Evolutionary conservation across 2,113 vertebrate genomes (phyloP).

Genomic region (Alligator sinensis): DNA sequence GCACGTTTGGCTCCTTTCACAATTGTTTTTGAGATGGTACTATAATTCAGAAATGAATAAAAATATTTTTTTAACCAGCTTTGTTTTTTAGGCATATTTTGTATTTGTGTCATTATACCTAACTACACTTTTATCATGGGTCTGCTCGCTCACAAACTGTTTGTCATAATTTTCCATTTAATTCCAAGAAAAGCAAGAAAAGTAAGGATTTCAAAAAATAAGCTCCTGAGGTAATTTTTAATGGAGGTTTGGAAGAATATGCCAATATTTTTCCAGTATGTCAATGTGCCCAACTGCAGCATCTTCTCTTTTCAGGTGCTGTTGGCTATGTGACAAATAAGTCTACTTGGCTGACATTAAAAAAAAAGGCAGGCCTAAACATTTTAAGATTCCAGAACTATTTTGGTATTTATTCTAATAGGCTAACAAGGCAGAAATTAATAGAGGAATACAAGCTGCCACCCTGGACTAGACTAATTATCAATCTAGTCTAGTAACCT

Average conservation of each 20-base stretch:
- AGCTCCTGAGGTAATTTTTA: neutral
- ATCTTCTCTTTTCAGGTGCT: neutral
- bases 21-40: slow-evolving; percentile 96
- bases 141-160: rapidly evolving
- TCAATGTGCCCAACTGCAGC: neutral
- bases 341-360: neutral
- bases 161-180: neutral
- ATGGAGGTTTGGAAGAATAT: neutral
- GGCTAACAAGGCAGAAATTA: neutral
- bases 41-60: slow-evolving; percentile 70
- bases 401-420: neutral
- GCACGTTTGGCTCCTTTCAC: slow-evolving; percentile 97
- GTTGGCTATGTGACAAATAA: neutral
- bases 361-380: neutral
- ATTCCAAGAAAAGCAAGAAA: neutral
- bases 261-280: neutral
- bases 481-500: neutral
- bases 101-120: neutral
- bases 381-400: neutral
- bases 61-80: neutral
- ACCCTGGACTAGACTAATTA: neutral
- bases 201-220: neutral
- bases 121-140: neutral
- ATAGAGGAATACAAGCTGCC: neutral
- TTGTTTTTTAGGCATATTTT: neutral